Evolutionary conservation across 2,113 vertebrate genomes (phyloP).

Genomic region (Hydropotes inermis): DNA sequence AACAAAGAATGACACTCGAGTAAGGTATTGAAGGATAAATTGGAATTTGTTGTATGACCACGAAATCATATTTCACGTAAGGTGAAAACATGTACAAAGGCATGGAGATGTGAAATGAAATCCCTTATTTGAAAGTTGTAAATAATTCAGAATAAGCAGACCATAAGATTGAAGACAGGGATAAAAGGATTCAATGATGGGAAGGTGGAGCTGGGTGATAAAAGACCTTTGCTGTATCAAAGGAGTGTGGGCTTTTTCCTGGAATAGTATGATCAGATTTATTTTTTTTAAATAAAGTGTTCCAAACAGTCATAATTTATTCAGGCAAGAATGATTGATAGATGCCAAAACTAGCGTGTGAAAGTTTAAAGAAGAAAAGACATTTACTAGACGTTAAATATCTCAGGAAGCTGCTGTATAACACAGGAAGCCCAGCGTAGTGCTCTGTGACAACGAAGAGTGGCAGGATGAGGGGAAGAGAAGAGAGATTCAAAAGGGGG

Average conservation of each 20-base stretch:
- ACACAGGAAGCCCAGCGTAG: not conserved
- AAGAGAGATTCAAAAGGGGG: not conserved
- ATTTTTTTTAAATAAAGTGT: not conserved
- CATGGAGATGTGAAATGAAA: not conserved
- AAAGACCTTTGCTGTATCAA: not conserved
- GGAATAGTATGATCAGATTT: not conserved
- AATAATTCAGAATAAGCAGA: constrained; percentile 32
- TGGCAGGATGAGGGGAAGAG: not conserved
- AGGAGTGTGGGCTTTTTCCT: not conserved
- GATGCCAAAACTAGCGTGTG: not conserved
- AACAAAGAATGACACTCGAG: not conserved
- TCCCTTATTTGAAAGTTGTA: not conserved
- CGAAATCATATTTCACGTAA: not conserved
- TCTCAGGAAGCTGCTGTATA: not conserved
- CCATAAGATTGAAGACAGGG: not conserved
- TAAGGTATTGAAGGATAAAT: not conserved
- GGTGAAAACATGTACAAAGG: not conserved
- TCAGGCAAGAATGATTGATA: not conserved
- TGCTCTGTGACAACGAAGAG: not conserved
- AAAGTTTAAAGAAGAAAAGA: not conserved
- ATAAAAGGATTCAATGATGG: not conserved
- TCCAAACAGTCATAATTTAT: not conserved
- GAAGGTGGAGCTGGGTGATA: not conserved
- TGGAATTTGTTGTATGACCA: not conserved
- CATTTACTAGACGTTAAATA: not conserved